Conservation (phyloP, 2,888 invertebrate species). For the Bugula neritina region DNA sequence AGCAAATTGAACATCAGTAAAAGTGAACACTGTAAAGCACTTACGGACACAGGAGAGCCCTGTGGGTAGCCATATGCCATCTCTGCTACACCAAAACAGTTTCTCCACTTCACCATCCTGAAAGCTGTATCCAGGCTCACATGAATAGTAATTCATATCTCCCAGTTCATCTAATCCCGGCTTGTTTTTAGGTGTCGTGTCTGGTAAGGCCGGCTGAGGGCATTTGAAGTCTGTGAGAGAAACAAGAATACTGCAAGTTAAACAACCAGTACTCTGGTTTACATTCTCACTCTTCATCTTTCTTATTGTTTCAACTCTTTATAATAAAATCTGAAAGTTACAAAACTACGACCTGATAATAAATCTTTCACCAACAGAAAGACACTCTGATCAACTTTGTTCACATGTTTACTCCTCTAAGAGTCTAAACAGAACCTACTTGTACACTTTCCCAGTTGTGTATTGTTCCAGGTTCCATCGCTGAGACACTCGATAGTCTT, state of each 20-base stretch:
- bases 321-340: background rate
- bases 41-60: background rate
- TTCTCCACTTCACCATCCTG: slow-evolving; percentile 7
- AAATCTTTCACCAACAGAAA: too few relatives aligned
- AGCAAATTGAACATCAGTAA: too few relatives aligned
- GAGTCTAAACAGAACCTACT: too few relatives aligned
- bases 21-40: too few relatives aligned
- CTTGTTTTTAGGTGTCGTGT: background rate
- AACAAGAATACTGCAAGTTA: background rate
- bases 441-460: too few relatives aligned
- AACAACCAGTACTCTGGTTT: background rate
- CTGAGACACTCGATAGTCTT: background rate
- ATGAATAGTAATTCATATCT: background rate
- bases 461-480: background rate
- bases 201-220: slow-evolving; percentile 5
- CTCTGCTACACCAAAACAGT: slow-evolving; percentile 25
- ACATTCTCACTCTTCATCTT: background rate
- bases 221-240: background rate
- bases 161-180: background rate
- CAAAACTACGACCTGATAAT: too few relatives aligned
- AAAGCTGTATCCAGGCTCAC: slow-evolving; percentile 19
- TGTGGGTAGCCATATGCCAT: background rate
- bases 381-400: too few relatives aligned
- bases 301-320: background rate
- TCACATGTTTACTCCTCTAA: too few relatives aligned